A percentile compares a stretch with the other conserved stretches of the same genome.
These are phyloP conservation scores for Zoanthus gigantus DNA, from an alignment of 92 coral and sea anemone genomes.

Conservation along the genomic window DNA sequence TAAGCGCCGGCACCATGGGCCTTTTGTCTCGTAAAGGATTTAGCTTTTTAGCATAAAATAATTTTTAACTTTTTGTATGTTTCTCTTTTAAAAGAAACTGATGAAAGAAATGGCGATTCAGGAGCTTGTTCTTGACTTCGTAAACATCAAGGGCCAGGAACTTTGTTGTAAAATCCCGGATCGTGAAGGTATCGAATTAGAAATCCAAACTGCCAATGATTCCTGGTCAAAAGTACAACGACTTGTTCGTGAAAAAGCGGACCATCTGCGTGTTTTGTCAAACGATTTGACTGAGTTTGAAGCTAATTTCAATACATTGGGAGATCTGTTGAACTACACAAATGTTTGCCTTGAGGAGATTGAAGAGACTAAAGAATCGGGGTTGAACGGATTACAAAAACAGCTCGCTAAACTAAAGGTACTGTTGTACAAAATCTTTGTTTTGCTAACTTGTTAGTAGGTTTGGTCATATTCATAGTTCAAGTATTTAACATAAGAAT, in stretches of 20 bases:
- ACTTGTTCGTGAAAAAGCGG: constrained; percentile 66
- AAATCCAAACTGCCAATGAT: constrained; percentile 79
- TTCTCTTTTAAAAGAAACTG: constrained; percentile 58
- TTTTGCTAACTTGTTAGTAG: too few relatives aligned
- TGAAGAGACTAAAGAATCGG: constrained; percentile 71
- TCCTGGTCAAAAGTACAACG: constrained; percentile 79
- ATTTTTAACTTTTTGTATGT: background rate
- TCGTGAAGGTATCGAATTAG: constrained; percentile 76
- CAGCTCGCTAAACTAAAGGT: constrained; percentile 90
- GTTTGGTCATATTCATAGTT: too few relatives aligned
- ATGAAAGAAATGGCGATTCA: constrained; percentile 85
- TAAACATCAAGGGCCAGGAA: constrained; percentile 92
- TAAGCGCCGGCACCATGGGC: too few relatives aligned
- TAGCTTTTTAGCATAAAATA: too few relatives aligned
- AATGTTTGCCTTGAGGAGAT: constrained; percentile 85
- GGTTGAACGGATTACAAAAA: constrained; percentile 82
- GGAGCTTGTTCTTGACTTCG: constrained; percentile 87
- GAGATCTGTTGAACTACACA: constrained; percentile 82
- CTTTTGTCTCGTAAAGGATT: background rate
- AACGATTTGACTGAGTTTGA: constrained; percentile 78
- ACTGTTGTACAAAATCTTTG: background rate
- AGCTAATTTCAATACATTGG: constrained; percentile 71
- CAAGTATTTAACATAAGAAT: too few relatives aligned
- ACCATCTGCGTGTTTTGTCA: constrained; percentile 65
- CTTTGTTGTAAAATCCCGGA: constrained; percentile 76